Evolutionary conservation across 92 coral and sea anemone genomes (phyloP).

Genomic region (Desmophyllum pertusum): DNA sequence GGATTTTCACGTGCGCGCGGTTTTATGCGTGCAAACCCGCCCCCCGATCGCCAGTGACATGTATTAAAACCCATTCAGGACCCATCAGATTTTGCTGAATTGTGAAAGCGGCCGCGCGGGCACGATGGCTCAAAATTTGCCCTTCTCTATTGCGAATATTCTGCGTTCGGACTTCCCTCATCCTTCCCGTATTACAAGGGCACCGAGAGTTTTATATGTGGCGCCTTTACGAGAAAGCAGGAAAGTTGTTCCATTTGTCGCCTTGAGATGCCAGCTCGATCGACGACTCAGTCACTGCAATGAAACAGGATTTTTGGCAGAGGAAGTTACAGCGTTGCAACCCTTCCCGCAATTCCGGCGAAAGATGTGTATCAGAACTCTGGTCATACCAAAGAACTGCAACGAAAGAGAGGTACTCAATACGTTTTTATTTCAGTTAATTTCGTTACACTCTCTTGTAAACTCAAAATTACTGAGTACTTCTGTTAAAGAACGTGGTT

Average conservation of each 20-base stretch:
- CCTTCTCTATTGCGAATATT: conserved; percentile 70
- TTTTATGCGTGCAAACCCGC: conserved; percentile 4
- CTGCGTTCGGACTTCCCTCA: conserved; percentile 72
- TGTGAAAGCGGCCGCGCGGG: conserved; percentile 9
- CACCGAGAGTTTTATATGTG: neutral
- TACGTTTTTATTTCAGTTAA: neutral
- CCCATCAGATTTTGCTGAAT: neutral
- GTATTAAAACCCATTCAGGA: neutral
- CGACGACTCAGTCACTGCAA: conserved; percentile 1
- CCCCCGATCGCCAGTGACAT: neutral
- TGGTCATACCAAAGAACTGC: neutral
- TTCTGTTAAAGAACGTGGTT: conserved; percentile 33
- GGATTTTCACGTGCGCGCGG: conserved; percentile 41
- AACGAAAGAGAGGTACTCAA: conserved; percentile 16
- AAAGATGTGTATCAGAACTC: conserved; percentile 12
- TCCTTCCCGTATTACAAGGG: conserved; percentile 42
- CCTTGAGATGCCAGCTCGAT: conserved; percentile 34
- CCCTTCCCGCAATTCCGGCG: neutral
- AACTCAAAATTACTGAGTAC: neutral
- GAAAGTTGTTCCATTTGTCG: conserved; percentile 25
- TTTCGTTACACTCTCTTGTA: neutral
- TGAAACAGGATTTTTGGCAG: conserved; percentile 6
- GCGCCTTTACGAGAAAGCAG: neutral
- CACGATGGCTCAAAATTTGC: conserved; percentile 37
- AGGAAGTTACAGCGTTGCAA: conserved; percentile 2